Evolutionary conservation across 2,888 invertebrate genomes (phyloP), one percentile per base, ranked within the genome.

Genomic region (Athalia cordata): DNA sequence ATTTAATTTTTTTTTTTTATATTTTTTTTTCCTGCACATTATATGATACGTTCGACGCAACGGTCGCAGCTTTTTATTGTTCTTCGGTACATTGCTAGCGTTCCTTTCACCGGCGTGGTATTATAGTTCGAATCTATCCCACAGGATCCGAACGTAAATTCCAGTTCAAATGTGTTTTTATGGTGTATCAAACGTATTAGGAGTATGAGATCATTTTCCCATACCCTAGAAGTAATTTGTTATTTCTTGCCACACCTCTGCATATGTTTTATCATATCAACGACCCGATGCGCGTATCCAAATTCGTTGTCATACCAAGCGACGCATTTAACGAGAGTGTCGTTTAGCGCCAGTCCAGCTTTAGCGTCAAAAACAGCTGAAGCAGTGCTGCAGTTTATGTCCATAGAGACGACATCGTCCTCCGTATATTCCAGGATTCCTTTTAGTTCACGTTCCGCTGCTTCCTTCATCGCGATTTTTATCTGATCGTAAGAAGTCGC

Each of bases 261-360:
- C 3, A 68, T 68, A 47, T 68, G 57, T n/a, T 90, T 88, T 85
- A 96, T 92, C 59, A 95, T 92, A 87, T 96, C 96, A 47, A 95
- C 90, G 5, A 96, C 94, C 82, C 96, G 92, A 90, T 93, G 93
- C 59, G 95, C 95, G 91, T 96, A 96, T 1, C 96, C 96, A 87
- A 91, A 94, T 89, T 96, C 96, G 88, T 96, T 96, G 90, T 96
- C 96, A 87, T 96, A 96, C 96, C 96, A 96, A 79, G 95, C 93
- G 79, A 96, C 92, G 29, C 96, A 91, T 91, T 96, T 96, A 82
- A 94, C 95, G 86, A 95, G 96, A 87, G 93, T 93, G 52, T 93
- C 92, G 86, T 92, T 95, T 72, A 96, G 91, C 80, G 93, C 92
- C 85, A 96, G 93, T 83, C 96, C 94, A 61, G 96, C 95, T 81